These are phyloP conservation scores for Plectrocnemia conspersa DNA, from an alignment of 1,140 invertebrate genomes.

Conservation along the genomic window DNA sequence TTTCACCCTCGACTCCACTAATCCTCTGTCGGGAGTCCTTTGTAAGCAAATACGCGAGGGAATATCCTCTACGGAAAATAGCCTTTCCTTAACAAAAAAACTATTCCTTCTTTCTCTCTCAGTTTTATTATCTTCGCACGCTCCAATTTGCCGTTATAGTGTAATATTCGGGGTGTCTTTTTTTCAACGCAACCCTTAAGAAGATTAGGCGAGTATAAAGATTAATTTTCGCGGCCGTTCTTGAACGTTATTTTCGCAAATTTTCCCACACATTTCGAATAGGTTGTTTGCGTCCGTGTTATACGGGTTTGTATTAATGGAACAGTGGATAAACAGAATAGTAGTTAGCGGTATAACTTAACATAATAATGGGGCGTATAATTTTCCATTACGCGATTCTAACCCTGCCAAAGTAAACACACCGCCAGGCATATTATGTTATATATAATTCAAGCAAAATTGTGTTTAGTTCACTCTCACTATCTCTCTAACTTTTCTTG, in stretches of 20 bases:
- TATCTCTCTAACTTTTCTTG: too few species aligned
- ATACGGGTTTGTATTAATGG: neutral
- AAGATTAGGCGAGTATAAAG: too few species aligned
- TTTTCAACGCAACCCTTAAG: too few species aligned
- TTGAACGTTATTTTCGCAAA: too few species aligned
- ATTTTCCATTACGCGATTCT: conserved; percentile 9
- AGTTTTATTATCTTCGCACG: neutral
- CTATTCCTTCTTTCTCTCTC: neutral
- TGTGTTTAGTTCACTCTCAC: too few species aligned
- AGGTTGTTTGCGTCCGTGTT: too few species aligned
- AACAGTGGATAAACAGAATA: neutral
- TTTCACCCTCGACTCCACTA: neutral
- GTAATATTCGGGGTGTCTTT: too few species aligned
- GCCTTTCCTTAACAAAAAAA: too few species aligned
- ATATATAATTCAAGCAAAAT: too few species aligned
- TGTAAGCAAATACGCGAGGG: conserved; percentile 24
- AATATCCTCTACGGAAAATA: conserved; percentile 14
- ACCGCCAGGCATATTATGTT: neutral
- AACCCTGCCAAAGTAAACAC: conserved; percentile 7
- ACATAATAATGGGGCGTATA: conserved; percentile 10
- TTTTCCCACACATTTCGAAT: too few species aligned
- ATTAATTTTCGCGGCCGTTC: too few species aligned
- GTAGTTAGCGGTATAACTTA: conserved; percentile 6
- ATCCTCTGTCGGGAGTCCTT: conserved; percentile 12
- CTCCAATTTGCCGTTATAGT: neutral